Percentiles rank a stretch among this genome's conserved stretches.
Evolutionary conservation across 1,140 invertebrate genomes (phyloP).

Genomic region (Pemphigus obesinymphae): DNA sequence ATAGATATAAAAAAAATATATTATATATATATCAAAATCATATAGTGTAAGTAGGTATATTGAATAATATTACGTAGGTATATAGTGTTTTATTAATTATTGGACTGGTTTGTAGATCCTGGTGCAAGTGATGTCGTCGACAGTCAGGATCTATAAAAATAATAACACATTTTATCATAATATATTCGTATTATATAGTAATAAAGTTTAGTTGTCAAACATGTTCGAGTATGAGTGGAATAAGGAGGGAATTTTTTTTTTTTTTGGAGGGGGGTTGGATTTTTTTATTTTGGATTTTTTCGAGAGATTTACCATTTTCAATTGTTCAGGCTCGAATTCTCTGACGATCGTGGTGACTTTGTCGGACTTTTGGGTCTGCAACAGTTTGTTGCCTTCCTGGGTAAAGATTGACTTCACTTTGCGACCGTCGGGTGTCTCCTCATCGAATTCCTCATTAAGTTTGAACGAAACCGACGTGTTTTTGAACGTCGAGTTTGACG

Average conservation of each 20-base stretch:
- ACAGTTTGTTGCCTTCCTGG: slow-evolving; percentile 64
- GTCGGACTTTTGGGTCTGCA: slow-evolving; percentile 61
- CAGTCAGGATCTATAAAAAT: slow-evolving; percentile 55
- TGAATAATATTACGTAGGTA: neutral
- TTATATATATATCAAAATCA: neutral
- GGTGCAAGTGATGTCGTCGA: slow-evolving; percentile 67
- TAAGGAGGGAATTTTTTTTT: too few relatives aligned
- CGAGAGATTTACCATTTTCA: slow-evolving; percentile 47
- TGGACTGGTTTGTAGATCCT: slow-evolving; percentile 61
- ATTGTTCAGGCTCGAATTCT: slow-evolving; percentile 46
- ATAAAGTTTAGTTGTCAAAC: too few relatives aligned
- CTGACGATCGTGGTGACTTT: slow-evolving; percentile 47
- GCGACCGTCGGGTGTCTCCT: slow-evolving; percentile 77
- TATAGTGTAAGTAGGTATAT: neutral
- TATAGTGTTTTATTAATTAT: neutral
- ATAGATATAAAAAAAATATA: neutral
- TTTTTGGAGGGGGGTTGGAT: too few relatives aligned
- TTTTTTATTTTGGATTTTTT: neutral
- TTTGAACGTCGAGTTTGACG: slow-evolving; percentile 79
- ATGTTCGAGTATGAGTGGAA: too few relatives aligned
- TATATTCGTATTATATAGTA: too few relatives aligned
- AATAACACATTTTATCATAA: neutral
- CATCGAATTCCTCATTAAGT: slow-evolving; percentile 76
- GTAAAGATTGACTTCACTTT: slow-evolving; percentile 70
- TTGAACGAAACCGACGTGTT: slow-evolving; percentile 72